These are phyloP conservation scores for Lagria hirta DNA, from an alignment of 2,888 invertebrate genomes.

Conservation along the genomic window DNA sequence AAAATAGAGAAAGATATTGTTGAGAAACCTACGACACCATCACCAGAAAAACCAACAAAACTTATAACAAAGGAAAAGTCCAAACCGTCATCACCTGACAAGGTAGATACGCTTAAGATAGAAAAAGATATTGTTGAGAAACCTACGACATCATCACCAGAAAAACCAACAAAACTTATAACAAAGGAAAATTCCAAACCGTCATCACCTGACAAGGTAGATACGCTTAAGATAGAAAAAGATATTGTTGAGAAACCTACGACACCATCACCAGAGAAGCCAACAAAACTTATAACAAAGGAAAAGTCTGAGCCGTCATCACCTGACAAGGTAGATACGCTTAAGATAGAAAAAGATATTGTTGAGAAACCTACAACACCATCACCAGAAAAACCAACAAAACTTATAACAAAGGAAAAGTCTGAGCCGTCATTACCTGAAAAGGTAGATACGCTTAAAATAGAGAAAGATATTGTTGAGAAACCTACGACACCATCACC, in stretches of 20 bases:
- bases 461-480: conserved; percentile 1
- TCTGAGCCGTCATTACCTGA: too few relatives aligned
- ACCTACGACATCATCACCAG: neutral
- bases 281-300: neutral
- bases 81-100: conserved; percentile 1
- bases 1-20: too few relatives aligned
- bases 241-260: neutral
- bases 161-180: conserved; percentile 9
- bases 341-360: conserved; percentile 4
- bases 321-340: conserved; percentile 10
- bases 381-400: conserved; percentile 1
- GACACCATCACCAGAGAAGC: neutral
- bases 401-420: conserved; percentile 3
- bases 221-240: conserved; percentile 2
- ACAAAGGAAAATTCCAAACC: conserved; percentile 12
- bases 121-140: neutral
- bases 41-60: conserved; percentile 4
- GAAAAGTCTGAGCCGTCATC: conserved; percentile 2
- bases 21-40: too few relatives aligned
- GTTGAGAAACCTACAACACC: conserved; percentile 9
- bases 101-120: neutral
- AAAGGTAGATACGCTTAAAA: conserved; percentile 4
- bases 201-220: conserved; percentile 11
- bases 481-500: conserved; percentile 6
- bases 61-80: neutral